phyloP scores from a whole-genome alignment of 2,888 invertebrate species.

The Tenthredo mesomela region DNA sequence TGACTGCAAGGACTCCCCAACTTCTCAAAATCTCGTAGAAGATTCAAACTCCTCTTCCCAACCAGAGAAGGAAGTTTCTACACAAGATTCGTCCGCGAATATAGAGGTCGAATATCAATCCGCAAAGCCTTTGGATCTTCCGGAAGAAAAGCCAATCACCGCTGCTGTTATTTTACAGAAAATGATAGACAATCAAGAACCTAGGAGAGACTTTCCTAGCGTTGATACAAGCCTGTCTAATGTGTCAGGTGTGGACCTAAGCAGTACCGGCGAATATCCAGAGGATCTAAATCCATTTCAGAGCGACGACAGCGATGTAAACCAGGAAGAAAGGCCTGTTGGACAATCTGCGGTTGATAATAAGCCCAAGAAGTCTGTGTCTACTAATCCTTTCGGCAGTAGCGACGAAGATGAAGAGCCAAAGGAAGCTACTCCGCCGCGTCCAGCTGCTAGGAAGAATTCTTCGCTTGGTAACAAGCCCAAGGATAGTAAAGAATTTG shows the following conservation, averaged over 20 bases:
- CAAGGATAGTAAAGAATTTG: constrained; percentile 65
- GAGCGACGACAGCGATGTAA: constrained; percentile 84
- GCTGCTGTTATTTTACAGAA: constrained; percentile 40
- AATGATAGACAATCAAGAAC: constrained; percentile 39
- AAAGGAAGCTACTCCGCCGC: constrained; percentile 70
- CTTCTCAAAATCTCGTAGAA: neutral
- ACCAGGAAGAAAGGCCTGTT: constrained; percentile 77
- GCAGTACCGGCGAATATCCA: constrained; percentile 81
- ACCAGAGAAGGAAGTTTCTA: neutral
- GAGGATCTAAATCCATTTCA: constrained; percentile 92
- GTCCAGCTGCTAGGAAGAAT: constrained; percentile 70
- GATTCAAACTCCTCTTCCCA: neutral
- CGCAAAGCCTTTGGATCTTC: neutral
- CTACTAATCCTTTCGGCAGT: constrained; percentile 86
- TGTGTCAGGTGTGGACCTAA: constrained; percentile 60
- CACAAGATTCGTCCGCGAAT: neutral
- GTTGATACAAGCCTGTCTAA: constrained; percentile 56
- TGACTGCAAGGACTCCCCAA: neutral
- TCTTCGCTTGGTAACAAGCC: constrained; percentile 56
- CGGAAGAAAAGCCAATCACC: constrained; percentile 4
- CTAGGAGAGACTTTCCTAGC: neutral
- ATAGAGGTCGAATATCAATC: constrained; percentile 15
- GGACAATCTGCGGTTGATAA: constrained; percentile 33
- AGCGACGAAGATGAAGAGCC: constrained; percentile 82
- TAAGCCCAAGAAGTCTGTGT: constrained; percentile 55